These are phyloP conservation scores for Melolontha melolontha DNA, from an alignment of 2,888 invertebrate species.

Conservation along the genomic window DNA sequence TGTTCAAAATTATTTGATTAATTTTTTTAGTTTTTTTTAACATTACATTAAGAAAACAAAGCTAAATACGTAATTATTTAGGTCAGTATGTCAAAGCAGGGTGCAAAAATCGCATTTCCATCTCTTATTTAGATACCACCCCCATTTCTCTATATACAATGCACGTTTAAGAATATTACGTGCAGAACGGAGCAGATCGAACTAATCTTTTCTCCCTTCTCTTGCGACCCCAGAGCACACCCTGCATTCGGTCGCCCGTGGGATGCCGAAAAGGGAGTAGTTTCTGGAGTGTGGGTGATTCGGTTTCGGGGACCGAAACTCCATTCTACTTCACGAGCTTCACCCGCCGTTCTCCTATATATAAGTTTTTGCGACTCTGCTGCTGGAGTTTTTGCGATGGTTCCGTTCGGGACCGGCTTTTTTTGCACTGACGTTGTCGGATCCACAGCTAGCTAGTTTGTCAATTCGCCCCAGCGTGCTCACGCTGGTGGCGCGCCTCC, in stretches of 20 bases:
- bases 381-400: constrained; percentile 54
- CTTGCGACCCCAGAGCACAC: neutral
- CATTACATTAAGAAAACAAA: no score
- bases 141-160: neutral
- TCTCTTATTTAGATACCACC: neutral
- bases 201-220: constrained; percentile 10
- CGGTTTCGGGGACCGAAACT: neutral
- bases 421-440: constrained; percentile 63
- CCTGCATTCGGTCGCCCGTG: neutral
- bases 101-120: constrained; percentile 1
- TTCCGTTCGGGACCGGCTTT: constrained; percentile 43
- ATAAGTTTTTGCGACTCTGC: constrained; percentile 22
- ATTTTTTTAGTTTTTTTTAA: no score
- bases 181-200: constrained; percentile 11
- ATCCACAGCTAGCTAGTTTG: constrained; percentile 68
- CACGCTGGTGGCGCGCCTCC: neutral
- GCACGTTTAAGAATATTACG: neutral
- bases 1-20: no score
- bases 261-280: neutral
- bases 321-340: constrained; percentile 15
- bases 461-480: constrained; percentile 56
- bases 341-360: neutral
- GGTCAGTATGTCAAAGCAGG: constrained; percentile 6
- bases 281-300: constrained; percentile 1
- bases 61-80: neutral